Evolutionary conservation across 1,140 invertebrate species (phyloP), one percentile per base, ranked within the genome.

Genomic region (Hypsibius dujardini): DNA sequence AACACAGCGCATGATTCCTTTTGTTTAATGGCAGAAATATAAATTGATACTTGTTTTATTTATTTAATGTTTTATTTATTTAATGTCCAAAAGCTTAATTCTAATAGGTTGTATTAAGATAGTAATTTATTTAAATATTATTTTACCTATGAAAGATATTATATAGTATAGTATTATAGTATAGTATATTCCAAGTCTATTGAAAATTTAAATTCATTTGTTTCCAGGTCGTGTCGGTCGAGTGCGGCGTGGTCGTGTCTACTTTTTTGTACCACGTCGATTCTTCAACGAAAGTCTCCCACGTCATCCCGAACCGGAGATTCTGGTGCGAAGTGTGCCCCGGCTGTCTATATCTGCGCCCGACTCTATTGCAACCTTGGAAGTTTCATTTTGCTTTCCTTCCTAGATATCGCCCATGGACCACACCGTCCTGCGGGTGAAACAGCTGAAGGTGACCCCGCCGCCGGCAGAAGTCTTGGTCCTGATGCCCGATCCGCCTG

Each of bases 401-500:
- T 7, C 7, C 7, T 56, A 67, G 62, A 42, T 14, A 14, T 7
- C 62, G 69, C 90, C 92, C 0, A 78, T 97, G 0, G 88, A 91
- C 72, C 83, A 84, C n/a, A 77, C 90, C 2, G 85, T 96, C n/a
- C 79, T 98, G 1, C 85, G 87, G 69, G 82, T 88, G 0, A 98
- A 98, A 78, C 76, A 87, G 67, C 77, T 97, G 42, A 84, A 91
- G 71, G 86, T 94, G 82, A 90, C 88, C n/a, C 81, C 86, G 59
- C 93, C 93, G 0, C 85, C 86, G 74, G 84, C 86, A 47, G 62
- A 67, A 42, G 82, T 96, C 3, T 80, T 97, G 0, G 90, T 87
- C 0, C 78, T 91, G 1, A 88, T 90, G 0, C 81, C 97, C 75
- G 87, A 90, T 77, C 91, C 92, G 45, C 95, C 95, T 0, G 86